phyloP scores from a whole-genome alignment of 1,140 invertebrate species.

The Drosophila bifasciata region DNA sequence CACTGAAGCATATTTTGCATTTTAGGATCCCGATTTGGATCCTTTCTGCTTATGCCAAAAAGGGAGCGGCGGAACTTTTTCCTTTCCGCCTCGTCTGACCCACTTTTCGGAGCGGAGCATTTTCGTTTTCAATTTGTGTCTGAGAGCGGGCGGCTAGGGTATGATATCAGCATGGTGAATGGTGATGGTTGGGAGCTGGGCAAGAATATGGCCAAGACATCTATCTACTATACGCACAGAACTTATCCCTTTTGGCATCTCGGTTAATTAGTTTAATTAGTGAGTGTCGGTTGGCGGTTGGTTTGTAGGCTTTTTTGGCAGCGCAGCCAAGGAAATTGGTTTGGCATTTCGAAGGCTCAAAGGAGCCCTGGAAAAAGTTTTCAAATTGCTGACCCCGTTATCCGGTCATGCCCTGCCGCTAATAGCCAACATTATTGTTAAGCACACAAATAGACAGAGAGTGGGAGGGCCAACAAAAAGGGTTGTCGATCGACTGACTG shows the following conservation, averaged over 20 bases:
- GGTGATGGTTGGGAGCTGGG: too few species aligned
- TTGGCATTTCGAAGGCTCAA: constrained; percentile 38
- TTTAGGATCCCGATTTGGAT: constrained; percentile 10
- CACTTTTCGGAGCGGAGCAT: constrained; percentile 41
- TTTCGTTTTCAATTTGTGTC: constrained; percentile 57
- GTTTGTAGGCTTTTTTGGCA: constrained; percentile 46
- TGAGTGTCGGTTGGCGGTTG: constrained; percentile 41
- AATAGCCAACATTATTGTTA: constrained; percentile 71
- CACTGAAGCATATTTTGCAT: constrained; percentile 44
- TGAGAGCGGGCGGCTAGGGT: neutral
- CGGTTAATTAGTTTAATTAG: constrained; percentile 78
- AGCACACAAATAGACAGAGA: neutral
- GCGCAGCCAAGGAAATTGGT: constrained; percentile 25
- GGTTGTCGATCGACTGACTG: constrained; percentile 71
- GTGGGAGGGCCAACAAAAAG: constrained; percentile 28
- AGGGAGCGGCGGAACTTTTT: neutral
- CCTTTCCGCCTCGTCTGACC: constrained; percentile 53
- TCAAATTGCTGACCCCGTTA: constrained; percentile 54
- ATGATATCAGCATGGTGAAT: too few species aligned
- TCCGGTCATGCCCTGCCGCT: constrained; percentile 44
- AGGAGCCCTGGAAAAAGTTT: constrained; percentile 58
- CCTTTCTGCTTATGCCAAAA: constrained; percentile 9
- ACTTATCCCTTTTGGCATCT: constrained; percentile 42
- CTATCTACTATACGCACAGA: constrained; percentile 5
- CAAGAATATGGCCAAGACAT: constrained; percentile 15